Evolutionary conservation across 2,888 invertebrate genomes (phyloP).

Genomic region (Eupithecia exiguata): DNA sequence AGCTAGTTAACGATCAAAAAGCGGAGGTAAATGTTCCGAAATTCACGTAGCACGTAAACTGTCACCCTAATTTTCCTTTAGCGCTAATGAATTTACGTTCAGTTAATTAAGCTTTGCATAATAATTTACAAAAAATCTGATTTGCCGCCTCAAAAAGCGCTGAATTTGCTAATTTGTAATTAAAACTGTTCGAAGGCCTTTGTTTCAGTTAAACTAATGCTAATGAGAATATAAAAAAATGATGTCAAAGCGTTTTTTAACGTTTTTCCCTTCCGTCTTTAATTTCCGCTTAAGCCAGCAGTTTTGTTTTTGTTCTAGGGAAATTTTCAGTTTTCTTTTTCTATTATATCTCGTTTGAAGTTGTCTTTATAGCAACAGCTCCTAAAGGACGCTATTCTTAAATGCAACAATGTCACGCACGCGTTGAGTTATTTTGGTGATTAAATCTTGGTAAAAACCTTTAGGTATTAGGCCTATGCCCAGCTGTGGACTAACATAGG

Average conservation of each 20-base stretch:
- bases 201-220: conserved; percentile 55
- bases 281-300: conserved; percentile 12
- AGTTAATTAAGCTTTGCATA: conserved; percentile 79
- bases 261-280: conserved; percentile 14
- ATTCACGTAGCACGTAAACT: conserved; percentile 48
- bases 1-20: conserved; percentile 36
- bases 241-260: conserved; percentile 24
- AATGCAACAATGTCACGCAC: too few species aligned
- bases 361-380: neutral
- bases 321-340: neutral
- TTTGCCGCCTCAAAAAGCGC: conserved; percentile 65
- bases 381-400: neutral
- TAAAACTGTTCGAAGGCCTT: conserved; percentile 70
- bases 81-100: conserved; percentile 64
- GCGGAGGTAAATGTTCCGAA: conserved; percentile 32
- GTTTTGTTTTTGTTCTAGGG: conserved; percentile 1
- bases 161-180: conserved; percentile 71
- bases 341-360: neutral
- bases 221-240: conserved; percentile 31
- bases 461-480: too few species aligned
- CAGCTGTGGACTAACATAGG: too few species aligned
- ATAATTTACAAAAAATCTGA: conserved; percentile 66
- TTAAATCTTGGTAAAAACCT: too few species aligned
- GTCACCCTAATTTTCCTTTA: conserved; percentile 62
- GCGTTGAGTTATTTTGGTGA: too few species aligned